A percentile compares a stretch with the other conserved stretches of the same genome.
Conservation (phyloP, 2,797 vertebrate genomes). For the Argentina silus region DNA sequence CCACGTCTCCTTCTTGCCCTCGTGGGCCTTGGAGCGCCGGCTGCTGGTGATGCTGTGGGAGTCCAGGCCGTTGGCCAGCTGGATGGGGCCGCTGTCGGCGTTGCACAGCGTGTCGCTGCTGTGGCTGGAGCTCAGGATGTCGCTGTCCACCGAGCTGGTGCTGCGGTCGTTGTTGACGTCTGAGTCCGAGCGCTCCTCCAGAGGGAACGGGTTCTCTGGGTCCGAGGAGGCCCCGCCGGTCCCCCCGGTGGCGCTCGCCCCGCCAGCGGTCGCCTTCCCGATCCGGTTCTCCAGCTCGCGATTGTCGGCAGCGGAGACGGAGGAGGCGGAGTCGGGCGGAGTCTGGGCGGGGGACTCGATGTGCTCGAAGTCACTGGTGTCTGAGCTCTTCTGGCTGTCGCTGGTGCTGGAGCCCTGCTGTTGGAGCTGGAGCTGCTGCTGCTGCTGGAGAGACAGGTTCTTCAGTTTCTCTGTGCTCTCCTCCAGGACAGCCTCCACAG, state of each 20-base stretch:
- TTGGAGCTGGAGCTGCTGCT: too few relatives aligned
- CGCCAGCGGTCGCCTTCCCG: constrained; percentile 51
- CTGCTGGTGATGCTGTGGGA: constrained; percentile 98
- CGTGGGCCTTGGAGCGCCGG: constrained; percentile 94
- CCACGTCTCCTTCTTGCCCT: constrained; percentile 98
- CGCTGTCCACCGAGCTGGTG: constrained; percentile 98
- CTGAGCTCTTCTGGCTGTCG: constrained; percentile 95
- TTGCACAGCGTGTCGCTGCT: constrained; percentile 99
- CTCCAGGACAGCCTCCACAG: constrained; percentile 96
- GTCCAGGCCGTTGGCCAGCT: constrained; percentile 94
- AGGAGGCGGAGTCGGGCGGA: constrained; percentile 85
- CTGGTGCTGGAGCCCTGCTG: constrained; percentile 87
- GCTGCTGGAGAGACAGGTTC: constrained; percentile 88
- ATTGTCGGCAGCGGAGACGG: constrained; percentile 84
- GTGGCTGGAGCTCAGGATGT: constrained; percentile 98
- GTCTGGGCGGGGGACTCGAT: constrained; percentile 85
- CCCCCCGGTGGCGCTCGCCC: constrained; percentile 38
- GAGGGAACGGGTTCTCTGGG: constrained; percentile 85
- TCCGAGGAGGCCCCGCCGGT: constrained; percentile 76
- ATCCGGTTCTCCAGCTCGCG: constrained; percentile 91
- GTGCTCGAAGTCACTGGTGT: constrained; percentile 94
- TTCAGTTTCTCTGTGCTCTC: constrained; percentile 98
- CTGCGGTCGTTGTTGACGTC: constrained; percentile 98
- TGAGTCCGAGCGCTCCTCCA: constrained; percentile 95
- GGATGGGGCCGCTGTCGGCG: constrained; percentile 88